Percentiles rank a stretch among this genome's conserved stretches.
Evolutionary conservation across 1,140 invertebrate genomes (phyloP).

Genomic region (Meteorus sp.): DNA sequence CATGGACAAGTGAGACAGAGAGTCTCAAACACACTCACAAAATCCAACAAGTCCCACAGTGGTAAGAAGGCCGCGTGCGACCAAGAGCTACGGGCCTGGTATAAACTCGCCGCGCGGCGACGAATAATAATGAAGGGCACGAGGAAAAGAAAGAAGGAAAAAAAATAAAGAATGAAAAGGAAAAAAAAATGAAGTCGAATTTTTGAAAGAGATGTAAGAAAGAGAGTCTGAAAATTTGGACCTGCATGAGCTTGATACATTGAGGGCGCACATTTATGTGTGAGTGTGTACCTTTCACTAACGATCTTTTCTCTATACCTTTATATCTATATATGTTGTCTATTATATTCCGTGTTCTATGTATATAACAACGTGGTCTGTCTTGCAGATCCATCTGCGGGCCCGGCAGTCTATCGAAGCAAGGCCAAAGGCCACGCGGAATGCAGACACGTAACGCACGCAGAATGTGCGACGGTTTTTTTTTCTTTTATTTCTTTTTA

Average conservation of each 20-base stretch:
- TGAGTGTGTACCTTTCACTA: no score
- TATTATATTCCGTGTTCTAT: neutral
- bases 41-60: constrained; percentile 24
- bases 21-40: no score
- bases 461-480: constrained; percentile 39
- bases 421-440: constrained; percentile 48
- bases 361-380: no score
- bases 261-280: constrained; percentile 20
- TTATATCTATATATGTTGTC: neutral
- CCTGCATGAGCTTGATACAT: constrained; percentile 9
- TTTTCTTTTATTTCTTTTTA: constrained; percentile 17
- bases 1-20: constrained; percentile 23
- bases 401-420: constrained; percentile 6
- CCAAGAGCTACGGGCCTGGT: constrained; percentile 26
- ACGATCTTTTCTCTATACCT: constrained; percentile 34
- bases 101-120: constrained; percentile 29
- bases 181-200: constrained; percentile 14
- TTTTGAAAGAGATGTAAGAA: no score
- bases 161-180: neutral
- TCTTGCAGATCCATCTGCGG: constrained; percentile 21
- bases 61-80: constrained; percentile 28
- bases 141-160: constrained; percentile 4
- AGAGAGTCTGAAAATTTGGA: no score
- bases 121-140: constrained; percentile 29
- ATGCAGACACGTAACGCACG: constrained; percentile 54